A percentile compares a stretch with the other conserved stretches of the same genome.
Evolutionary conservation across 2,797 vertebrate genomes (phyloP).

Genomic region (Lacerta agilis): DNA sequence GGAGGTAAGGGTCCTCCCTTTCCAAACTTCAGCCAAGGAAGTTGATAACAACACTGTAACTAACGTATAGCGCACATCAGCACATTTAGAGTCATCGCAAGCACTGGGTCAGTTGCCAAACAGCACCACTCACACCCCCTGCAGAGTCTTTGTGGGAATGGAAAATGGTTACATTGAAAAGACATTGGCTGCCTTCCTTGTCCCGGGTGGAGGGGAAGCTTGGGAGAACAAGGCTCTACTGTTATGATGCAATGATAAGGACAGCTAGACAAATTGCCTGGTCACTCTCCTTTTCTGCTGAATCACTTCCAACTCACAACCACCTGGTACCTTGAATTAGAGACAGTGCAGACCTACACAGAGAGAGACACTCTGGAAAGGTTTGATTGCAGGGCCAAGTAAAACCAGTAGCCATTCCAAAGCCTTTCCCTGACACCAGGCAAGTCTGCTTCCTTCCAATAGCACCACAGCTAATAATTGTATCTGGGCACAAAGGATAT

Average conservation of each 20-base stretch:
- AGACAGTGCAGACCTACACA: neutral
- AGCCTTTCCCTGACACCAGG: neutral
- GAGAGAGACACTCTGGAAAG: too few species aligned
- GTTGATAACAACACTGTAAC: neutral
- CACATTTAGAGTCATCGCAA: too few species aligned
- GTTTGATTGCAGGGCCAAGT: too few species aligned
- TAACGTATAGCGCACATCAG: too few species aligned
- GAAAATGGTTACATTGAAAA: neutral
- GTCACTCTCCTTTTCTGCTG: neutral
- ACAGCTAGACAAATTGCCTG: neutral
- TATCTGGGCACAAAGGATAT: neutral
- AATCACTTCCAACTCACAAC: neutral
- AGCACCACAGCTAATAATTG: neutral
- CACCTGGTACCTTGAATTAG: neutral
- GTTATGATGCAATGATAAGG: neutral
- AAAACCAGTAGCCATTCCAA: neutral
- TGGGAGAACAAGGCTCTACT: neutral
- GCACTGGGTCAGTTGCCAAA: neutral
- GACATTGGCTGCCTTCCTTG: too few species aligned
- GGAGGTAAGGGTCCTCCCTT: too few species aligned
- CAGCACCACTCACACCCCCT: too few species aligned
- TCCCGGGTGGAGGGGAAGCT: neutral
- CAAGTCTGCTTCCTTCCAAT: neutral
- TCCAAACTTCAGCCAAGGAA: neutral
- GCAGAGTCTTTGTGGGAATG: too few species aligned